phyloP scores from a whole-genome alignment of 2,888 invertebrate species.

The Pollenia angustigena region DNA sequence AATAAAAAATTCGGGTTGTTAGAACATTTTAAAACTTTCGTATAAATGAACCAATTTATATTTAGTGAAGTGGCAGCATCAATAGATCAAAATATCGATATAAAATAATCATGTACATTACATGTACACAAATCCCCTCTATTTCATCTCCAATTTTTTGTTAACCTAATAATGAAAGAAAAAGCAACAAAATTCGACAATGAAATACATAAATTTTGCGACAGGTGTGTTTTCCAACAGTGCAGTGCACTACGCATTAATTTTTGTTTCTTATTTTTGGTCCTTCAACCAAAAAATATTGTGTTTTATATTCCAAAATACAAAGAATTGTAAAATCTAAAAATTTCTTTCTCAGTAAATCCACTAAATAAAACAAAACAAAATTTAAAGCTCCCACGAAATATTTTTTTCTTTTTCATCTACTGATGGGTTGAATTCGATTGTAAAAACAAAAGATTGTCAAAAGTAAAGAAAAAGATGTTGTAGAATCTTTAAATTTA shows the following conservation, averaged over 20 bases:
- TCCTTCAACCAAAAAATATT: constrained; percentile 22
- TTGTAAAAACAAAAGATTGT: constrained; percentile 68
- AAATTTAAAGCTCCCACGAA: constrained; percentile 71
- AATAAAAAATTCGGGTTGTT: no score
- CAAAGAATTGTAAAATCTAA: constrained; percentile 38
- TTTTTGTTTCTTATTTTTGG: constrained; percentile 37
- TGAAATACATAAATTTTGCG: constrained; percentile 71
- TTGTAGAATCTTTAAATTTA: constrained; percentile 26
- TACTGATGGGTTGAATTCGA: constrained; percentile 45
- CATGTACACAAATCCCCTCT: not conserved
- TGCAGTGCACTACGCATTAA: constrained; percentile 59
- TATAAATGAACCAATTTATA: no score
- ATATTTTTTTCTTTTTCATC: constrained; percentile 12
- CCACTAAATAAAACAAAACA: constrained; percentile 17
- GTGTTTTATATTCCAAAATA: constrained; percentile 47
- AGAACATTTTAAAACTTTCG: no score
- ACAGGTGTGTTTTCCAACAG: constrained; percentile 70
- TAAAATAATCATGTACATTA: no score
- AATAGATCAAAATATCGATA: no score
- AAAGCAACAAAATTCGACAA: constrained; percentile 46
- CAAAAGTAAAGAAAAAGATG: constrained; percentile 53
- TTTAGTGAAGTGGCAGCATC: no score
- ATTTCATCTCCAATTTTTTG: not conserved
- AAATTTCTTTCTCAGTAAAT: constrained; percentile 49
- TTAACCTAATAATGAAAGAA: constrained; percentile 9